phyloP scores from a whole-genome alignment of 2,113 vertebrate species.

The Herpetotheres cachinnans region DNA sequence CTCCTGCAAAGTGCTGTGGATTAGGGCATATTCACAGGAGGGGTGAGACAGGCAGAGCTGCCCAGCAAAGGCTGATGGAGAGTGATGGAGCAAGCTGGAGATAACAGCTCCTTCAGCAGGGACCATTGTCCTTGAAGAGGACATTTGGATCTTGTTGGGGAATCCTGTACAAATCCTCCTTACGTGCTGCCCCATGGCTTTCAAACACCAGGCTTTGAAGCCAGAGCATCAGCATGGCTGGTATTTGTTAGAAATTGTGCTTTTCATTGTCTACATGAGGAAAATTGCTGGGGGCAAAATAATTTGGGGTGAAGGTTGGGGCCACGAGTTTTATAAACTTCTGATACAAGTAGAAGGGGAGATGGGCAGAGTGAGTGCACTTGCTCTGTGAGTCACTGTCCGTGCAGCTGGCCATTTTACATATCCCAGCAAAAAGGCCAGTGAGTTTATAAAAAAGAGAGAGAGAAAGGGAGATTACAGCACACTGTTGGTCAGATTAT shows the following conservation, averaged over 20 bases:
- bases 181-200: not conserved
- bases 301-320: not conserved
- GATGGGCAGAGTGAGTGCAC: not conserved
- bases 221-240: rapidly evolving
- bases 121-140: not conserved
- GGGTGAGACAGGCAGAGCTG: not conserved
- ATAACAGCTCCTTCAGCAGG: not conserved
- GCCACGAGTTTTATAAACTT: not conserved
- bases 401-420: not conserved
- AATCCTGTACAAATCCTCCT: not conserved
- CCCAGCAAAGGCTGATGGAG: not conserved
- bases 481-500: not conserved
- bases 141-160: not conserved
- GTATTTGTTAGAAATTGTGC: not conserved
- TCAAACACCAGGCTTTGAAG: not conserved
- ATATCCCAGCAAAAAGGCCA: not conserved
- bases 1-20: not conserved
- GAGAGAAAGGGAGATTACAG: not conserved
- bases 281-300: not conserved
- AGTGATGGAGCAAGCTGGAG: not conserved
- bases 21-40: not conserved
- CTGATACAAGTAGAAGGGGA: not conserved
- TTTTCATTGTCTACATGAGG: not conserved
- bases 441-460: not conserved
- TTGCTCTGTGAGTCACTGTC: not conserved